Conservation (phyloP, 92 coral and sea anemone species). For the Epizoanthus ramosus region DNA sequence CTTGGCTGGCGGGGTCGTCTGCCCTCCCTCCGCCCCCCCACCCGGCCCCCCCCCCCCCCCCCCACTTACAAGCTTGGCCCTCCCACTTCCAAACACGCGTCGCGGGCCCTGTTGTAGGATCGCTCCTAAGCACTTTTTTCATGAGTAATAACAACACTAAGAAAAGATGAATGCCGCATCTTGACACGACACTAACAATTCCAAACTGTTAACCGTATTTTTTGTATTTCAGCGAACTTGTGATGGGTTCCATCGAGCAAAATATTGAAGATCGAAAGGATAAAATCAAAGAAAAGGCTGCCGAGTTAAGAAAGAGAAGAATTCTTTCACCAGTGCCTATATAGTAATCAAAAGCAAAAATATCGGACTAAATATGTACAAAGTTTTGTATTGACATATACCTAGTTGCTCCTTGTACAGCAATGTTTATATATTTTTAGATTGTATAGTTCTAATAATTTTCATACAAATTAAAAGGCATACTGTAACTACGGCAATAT, state of each 20-base stretch:
- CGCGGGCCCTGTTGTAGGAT: too few species aligned
- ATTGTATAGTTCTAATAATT: not conserved
- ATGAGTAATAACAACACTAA: too few species aligned
- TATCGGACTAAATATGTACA: not conserved
- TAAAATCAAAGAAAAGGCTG: slow-evolving; percentile 87
- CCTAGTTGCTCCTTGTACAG: not conserved
- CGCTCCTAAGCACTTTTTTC: too few species aligned
- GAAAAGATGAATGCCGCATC: not conserved
- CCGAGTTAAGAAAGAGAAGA: slow-evolving; percentile 74
- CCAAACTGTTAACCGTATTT: not conserved
- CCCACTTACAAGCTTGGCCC: too few species aligned
- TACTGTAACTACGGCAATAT: too few species aligned
- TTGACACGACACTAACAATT: not conserved
- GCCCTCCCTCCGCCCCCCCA: too few species aligned
- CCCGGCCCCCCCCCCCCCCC: too few species aligned
- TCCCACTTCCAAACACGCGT: too few species aligned
- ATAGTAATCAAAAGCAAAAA: not conserved
- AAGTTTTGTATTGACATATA: not conserved
- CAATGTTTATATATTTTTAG: not conserved
- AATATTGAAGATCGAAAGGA: slow-evolving; percentile 93
- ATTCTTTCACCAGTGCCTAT: slow-evolving; percentile 75
- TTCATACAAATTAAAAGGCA: too few species aligned
- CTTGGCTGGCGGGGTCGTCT: too few species aligned
- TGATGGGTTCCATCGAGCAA: slow-evolving; percentile 93
- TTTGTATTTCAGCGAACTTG: slow-evolving; percentile 80